A percentile compares a stretch with the other conserved stretches of the same genome.
phyloP scores from a whole-genome alignment of 1,140 invertebrate genomes.

The Aphelenchoides avenae region DNA sequence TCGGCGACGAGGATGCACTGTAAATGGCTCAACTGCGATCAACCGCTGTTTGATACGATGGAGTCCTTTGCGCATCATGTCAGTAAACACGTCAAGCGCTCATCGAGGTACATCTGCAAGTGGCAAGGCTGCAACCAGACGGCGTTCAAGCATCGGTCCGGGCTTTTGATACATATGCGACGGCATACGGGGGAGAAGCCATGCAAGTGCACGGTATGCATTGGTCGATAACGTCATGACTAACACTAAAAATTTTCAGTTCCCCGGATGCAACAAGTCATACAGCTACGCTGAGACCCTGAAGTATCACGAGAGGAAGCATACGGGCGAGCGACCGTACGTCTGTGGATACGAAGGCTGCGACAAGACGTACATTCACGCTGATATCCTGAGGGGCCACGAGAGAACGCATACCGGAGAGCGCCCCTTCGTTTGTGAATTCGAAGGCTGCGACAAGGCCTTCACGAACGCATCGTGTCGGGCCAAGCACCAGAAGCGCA shows the following conservation, averaged over 20 bases:
- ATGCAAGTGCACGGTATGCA: slow-evolving; percentile 96
- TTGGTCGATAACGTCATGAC: no score
- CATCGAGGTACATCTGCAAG: slow-evolving; percentile 10
- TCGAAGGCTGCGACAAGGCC: slow-evolving; percentile 92
- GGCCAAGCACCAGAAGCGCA: slow-evolving; percentile 96
- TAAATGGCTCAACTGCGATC: no score
- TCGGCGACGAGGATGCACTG: no score
- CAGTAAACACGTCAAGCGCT: background rate
- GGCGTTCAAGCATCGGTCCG: slow-evolving; percentile 97
- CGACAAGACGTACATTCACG: slow-evolving; percentile 89
- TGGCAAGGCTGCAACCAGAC: slow-evolving; percentile 26
- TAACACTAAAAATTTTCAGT: no score
- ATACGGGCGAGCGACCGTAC: no score
- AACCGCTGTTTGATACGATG: no score
- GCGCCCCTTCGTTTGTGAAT: slow-evolving; percentile 93
- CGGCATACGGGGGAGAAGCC: slow-evolving; percentile 97
- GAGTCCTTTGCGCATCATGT: slow-evolving; percentile 14
- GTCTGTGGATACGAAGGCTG: no score
- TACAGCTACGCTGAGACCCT: no score
- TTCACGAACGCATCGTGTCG: slow-evolving; percentile 97
- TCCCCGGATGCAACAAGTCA: slow-evolving; percentile 93
- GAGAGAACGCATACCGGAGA: slow-evolving; percentile 82
- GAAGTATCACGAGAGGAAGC: no score
- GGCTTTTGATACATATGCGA: slow-evolving; percentile 97
- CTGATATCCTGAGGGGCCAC: slow-evolving; percentile 97